Evolutionary conservation across 2,113 vertebrate species (phyloP).

Genomic region (Macrotis lagotis): DNA sequence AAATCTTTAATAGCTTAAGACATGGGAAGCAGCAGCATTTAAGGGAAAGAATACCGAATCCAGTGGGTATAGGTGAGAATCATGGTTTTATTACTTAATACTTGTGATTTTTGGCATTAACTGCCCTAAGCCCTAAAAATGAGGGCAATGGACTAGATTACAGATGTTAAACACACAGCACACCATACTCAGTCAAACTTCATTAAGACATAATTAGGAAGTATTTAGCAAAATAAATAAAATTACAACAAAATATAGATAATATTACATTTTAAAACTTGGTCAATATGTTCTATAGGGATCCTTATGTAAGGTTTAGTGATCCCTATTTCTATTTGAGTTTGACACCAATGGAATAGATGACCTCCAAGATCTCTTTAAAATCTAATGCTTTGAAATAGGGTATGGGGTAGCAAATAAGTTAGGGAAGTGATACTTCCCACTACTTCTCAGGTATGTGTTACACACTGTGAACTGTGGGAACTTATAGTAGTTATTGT

Average conservation of each 20-base stretch:
- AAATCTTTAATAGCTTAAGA: not conserved
- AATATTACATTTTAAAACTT: not conserved
- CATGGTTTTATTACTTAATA: not conserved
- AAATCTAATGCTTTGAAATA: conserved; percentile 8
- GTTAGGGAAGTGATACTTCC: not conserved
- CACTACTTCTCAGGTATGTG: not conserved
- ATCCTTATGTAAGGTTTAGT: not conserved
- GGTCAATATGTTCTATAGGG: not conserved
- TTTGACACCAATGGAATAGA: not conserved
- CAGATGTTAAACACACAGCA: not conserved
- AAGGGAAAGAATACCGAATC: not conserved
- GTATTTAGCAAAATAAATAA: not conserved
- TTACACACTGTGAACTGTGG: conserved; percentile 2
- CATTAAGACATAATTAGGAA: not conserved
- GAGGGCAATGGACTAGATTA: not conserved
- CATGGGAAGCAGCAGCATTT: not conserved
- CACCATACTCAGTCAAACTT: not conserved
- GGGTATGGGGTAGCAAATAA: not conserved
- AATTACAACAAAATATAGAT: not conserved
- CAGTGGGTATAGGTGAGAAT: not conserved
- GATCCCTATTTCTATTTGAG: not conserved
- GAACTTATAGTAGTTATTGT: conserved; percentile 43
- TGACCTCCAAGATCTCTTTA: not conserved
- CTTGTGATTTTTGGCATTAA: not conserved
- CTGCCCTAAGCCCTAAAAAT: not conserved